These are phyloP conservation scores for Gasterosteus nipponicus DNA, from an alignment of 2,113 vertebrate genomes.

Conservation along the genomic window DNA sequence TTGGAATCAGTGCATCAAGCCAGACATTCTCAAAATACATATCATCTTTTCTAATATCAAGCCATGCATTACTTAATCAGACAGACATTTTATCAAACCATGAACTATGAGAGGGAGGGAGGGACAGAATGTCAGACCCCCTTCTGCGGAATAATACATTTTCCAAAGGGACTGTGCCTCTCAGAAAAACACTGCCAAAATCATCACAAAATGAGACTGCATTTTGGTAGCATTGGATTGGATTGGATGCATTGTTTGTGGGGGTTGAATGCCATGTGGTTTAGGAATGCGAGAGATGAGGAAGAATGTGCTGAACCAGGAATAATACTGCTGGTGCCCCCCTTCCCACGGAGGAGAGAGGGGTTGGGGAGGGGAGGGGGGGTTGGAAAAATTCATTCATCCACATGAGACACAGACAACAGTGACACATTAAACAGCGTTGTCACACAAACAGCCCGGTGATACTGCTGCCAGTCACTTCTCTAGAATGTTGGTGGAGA, in stretches of 20 bases:
- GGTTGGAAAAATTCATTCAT: constrained; percentile 48
- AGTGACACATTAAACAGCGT: constrained; percentile 67
- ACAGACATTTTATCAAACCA: no score
- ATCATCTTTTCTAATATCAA: no score
- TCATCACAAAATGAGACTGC: no score
- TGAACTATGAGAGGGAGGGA: neutral
- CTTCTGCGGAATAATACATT: no score
- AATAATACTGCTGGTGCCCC: constrained; percentile 54
- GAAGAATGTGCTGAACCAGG: constrained; percentile 73
- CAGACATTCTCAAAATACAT: neutral
- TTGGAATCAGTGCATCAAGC: neutral
- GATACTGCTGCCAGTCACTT: constrained; percentile 56
- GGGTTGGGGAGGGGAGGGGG: constrained; percentile 10
- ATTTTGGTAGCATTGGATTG: neutral
- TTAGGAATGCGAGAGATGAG: constrained; percentile 39
- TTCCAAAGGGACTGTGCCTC: no score
- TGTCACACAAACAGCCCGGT: constrained; percentile 53
- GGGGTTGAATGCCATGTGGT: constrained; percentile 19
- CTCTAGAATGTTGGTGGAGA: constrained; percentile 45
- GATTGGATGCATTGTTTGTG: neutral
- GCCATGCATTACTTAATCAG: no score
- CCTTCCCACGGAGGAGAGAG: constrained; percentile 55
- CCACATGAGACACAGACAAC: constrained; percentile 70
- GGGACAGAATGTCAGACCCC: no score
- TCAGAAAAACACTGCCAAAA: no score